Evolutionary conservation across 2,888 invertebrate species (phyloP).

Genomic region (Disparrhopalites patrizii): DNA sequence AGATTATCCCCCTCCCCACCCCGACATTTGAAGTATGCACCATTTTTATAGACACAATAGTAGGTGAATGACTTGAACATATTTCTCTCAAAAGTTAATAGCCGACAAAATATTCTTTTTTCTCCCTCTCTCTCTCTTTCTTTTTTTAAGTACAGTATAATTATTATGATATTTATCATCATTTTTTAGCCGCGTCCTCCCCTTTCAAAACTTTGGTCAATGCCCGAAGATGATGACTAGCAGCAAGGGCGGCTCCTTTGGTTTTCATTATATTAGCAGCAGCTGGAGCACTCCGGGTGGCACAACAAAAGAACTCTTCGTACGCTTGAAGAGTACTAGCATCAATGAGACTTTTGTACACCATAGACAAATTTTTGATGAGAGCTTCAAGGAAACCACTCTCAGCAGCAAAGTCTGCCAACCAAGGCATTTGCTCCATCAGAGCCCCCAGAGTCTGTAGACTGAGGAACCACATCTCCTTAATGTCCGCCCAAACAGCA

Average conservation of each 20-base stretch:
- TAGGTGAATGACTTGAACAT: not conserved
- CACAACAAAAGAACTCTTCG: slow-evolving; percentile 73
- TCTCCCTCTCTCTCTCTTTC: too few relatives aligned
- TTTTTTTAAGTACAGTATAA: too few relatives aligned
- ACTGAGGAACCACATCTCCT: slow-evolving; percentile 87
- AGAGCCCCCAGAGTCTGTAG: slow-evolving; percentile 88
- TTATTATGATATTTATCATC: not conserved
- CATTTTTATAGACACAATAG: too few relatives aligned
- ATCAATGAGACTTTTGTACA: slow-evolving; percentile 74
- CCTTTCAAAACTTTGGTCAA: slow-evolving; percentile 34
- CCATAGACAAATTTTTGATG: slow-evolving; percentile 72
- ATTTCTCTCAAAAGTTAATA: not conserved
- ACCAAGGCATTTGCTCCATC: slow-evolving; percentile 76
- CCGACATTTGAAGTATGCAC: too few relatives aligned
- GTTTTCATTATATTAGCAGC: slow-evolving; percentile 41
- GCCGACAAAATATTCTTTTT: not conserved
- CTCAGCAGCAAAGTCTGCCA: slow-evolving; percentile 84
- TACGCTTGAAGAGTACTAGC: slow-evolving; percentile 83
- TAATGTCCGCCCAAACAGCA: slow-evolving; percentile 82
- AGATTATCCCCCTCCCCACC: too few relatives aligned
- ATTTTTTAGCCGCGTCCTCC: slow-evolving; percentile 19
- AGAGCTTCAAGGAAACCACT: slow-evolving; percentile 93
- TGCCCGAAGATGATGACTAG: slow-evolving; percentile 46
- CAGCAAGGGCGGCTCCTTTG: slow-evolving; percentile 45
- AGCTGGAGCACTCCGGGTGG: slow-evolving; percentile 38